Evolutionary conservation across 2,888 invertebrate species (phyloP).

Genomic region (Nomada ferruginata): DNA sequence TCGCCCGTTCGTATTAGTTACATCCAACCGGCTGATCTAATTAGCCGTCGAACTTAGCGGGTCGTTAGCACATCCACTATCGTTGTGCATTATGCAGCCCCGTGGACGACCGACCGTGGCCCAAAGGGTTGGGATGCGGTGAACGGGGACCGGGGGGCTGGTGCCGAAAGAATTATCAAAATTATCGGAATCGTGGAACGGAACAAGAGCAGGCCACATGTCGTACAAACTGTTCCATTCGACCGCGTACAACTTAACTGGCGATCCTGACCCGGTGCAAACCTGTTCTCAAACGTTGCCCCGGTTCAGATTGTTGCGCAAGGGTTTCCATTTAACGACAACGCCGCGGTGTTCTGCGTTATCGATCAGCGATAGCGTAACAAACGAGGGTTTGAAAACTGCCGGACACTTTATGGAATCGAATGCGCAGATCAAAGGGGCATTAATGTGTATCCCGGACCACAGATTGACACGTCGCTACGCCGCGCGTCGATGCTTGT

Average conservation of each 20-base stretch:
- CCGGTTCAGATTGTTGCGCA: slow-evolving; percentile 24
- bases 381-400: not conserved
- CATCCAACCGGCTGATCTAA: slow-evolving; percentile 64
- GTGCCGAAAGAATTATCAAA: slow-evolving; percentile 53
- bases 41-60: slow-evolving; percentile 65
- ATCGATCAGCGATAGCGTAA: slow-evolving; percentile 9
- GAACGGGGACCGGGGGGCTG: not conserved
- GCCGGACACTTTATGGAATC: not conserved
- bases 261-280: slow-evolving; percentile 27
- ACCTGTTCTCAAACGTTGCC: slow-evolving; percentile 36
- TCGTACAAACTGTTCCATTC: slow-evolving; percentile 46
- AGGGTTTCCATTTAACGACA: slow-evolving; percentile 31
- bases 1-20: slow-evolving; percentile 57
- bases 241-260: slow-evolving; percentile 54
- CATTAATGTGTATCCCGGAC: not conserved
- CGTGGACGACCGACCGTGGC: slow-evolving; percentile 27
- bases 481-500: not conserved
- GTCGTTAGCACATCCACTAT: slow-evolving; percentile 63
- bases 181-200: slow-evolving; percentile 52
- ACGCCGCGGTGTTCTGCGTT: slow-evolving; percentile 4
- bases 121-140: not conserved
- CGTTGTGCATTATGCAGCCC: slow-evolving; percentile 55
- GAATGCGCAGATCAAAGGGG: not conserved
- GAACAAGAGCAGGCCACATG: slow-evolving; percentile 43
- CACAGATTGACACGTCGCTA: not conserved